Percentiles rank a stretch among this genome's conserved stretches.
phyloP scores from a whole-genome alignment of 2,888 invertebrate species.

The Amphipoea oculea region DNA sequence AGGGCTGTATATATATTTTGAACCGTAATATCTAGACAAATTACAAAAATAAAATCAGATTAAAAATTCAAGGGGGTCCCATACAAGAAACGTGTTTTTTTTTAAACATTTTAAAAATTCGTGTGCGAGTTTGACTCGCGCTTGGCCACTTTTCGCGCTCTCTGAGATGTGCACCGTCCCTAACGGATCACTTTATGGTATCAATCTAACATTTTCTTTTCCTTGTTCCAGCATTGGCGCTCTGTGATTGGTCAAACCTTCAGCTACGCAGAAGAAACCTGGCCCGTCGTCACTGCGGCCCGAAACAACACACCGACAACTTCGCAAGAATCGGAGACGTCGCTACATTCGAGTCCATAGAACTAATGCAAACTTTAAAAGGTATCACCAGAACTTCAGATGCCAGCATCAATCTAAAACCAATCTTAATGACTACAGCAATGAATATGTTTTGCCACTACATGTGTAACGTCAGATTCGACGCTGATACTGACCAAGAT shows the following conservation, averaged over 20 bases:
- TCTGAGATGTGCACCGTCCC: not conserved
- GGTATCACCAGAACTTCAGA: conserved; percentile 81
- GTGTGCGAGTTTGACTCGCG: too few species aligned
- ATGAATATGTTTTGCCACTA: conserved; percentile 96
- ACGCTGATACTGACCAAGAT: conserved; percentile 91
- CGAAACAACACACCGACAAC: conserved; percentile 93
- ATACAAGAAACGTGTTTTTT: too few species aligned
- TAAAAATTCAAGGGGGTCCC: too few species aligned
- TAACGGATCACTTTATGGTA: not conserved
- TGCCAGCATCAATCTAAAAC: conserved; percentile 91
- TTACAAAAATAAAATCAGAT: too few species aligned
- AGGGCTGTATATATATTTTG: too few species aligned
- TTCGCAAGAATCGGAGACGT: conserved; percentile 93
- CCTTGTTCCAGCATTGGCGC: conserved; percentile 93
- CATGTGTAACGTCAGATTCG: conserved; percentile 95
- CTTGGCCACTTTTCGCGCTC: too few species aligned
- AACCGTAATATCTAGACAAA: too few species aligned
- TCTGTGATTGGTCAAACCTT: conserved; percentile 96
- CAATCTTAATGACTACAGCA: conserved; percentile 93
- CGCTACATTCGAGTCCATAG: conserved; percentile 92
- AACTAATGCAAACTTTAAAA: conserved; percentile 91
- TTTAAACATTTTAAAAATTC: too few species aligned
- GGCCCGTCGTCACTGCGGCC: conserved; percentile 95
- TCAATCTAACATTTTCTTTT: not conserved
- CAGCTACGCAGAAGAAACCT: conserved; percentile 95